phyloP scores from a whole-genome alignment of 37 sponge, comb jelly and placozoan genomes.

The Eunapius fragilis region DNA sequence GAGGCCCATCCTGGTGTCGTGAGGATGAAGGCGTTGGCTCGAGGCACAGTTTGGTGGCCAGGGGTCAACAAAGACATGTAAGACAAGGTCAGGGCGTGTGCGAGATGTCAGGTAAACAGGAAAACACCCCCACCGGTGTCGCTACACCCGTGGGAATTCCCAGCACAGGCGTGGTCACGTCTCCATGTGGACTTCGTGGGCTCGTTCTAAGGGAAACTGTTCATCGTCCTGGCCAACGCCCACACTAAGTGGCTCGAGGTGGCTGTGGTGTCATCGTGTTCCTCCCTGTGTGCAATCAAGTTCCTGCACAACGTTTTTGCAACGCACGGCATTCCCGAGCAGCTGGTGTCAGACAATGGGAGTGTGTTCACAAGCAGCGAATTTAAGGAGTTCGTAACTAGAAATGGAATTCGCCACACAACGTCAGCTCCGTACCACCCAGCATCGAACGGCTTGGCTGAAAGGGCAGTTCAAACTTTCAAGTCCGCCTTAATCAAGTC shows the following conservation, averaged over 20 bases:
- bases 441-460: constrained; percentile 10
- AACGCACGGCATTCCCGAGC: constrained; percentile 42
- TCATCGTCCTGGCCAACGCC: constrained; percentile 24
- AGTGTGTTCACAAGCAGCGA: too few relatives aligned
- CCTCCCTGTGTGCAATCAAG: constrained; percentile 11
- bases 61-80: constrained; percentile 18
- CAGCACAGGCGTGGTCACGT: constrained; percentile 28
- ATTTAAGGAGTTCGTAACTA: not conserved
- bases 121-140: constrained; percentile 3
- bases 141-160: constrained; percentile 45
- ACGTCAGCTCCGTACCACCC: constrained; percentile 20
- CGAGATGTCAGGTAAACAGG: constrained; percentile 12
- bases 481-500: not conserved
- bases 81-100: not conserved
- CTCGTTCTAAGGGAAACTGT: constrained; percentile 25
- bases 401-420: constrained; percentile 10
- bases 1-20: constrained; percentile 34
- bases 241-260: constrained; percentile 36
- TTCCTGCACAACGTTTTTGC: constrained; percentile 31
- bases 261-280: constrained; percentile 6
- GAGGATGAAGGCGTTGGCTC: constrained; percentile 27
- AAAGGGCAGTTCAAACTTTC: constrained; percentile 33
- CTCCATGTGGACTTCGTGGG: constrained; percentile 25
- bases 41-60: constrained; percentile 49
- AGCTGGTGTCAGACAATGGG: constrained; percentile 29